A percentile compares a stretch with the other conserved stretches of the same genome.
Evolutionary conservation across 2,888 invertebrate species (phyloP).

Genomic region (Tipula vernalis): DNA sequence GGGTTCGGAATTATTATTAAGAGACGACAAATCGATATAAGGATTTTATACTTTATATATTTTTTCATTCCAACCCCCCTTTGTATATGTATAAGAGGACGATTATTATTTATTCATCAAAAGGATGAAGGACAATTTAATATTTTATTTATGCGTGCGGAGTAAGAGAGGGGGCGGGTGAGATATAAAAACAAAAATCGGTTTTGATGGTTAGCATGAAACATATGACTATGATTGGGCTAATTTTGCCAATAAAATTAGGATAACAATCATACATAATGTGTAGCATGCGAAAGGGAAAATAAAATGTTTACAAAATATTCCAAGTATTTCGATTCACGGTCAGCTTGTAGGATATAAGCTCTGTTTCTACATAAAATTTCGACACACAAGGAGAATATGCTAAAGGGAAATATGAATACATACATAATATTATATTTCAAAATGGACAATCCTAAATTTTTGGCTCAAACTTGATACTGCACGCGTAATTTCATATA

Average conservation of each 20-base stretch:
- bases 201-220: not conserved
- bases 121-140: not conserved
- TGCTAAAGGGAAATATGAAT: too few species aligned
- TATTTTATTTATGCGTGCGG: not conserved
- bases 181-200: not conserved
- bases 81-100: not conserved
- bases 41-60: not conserved
- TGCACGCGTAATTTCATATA: too few species aligned
- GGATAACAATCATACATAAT: not conserved
- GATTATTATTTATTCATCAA: not conserved
- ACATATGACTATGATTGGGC: not conserved
- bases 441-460: too few species aligned
- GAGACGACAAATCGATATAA: not conserved
- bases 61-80: not conserved
- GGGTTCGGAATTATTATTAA: not conserved
- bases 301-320: not conserved
- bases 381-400: too few species aligned
- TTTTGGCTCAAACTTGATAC: too few species aligned
- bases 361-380: too few species aligned
- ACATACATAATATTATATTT: too few species aligned
- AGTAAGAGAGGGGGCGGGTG: not conserved
- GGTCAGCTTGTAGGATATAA: not conserved
- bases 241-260: not conserved
- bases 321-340: not conserved
- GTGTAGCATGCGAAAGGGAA: not conserved